Conservation (phyloP, 2,113 vertebrate species). For the Pyxicephalus adspersus region DNA sequence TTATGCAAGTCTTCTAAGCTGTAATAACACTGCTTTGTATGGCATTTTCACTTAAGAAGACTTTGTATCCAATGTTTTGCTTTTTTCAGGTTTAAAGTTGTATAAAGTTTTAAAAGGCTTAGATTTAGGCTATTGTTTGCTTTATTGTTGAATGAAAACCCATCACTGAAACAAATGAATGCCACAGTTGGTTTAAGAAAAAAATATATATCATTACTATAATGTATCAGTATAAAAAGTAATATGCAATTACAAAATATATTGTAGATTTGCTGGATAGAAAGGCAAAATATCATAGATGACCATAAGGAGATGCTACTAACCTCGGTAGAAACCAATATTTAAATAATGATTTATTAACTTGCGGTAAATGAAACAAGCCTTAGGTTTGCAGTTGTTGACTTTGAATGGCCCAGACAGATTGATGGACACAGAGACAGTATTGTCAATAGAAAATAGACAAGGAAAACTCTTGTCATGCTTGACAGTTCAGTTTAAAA, state of each 20-base stretch:
- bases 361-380: conserved; percentile 30
- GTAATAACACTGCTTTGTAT: conserved; percentile 61
- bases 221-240: background rate
- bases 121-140: conserved; percentile 33
- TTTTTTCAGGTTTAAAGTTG: conserved; percentile 45
- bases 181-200: background rate
- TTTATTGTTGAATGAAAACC: conserved; percentile 52
- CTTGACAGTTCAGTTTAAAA: conserved; percentile 29
- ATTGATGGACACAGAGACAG: conserved; percentile 18
- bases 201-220: background rate
- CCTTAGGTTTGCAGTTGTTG: conserved; percentile 32
- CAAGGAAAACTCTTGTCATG: background rate
- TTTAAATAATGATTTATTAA: conserved; percentile 30
- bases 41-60: conserved; percentile 57
- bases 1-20: conserved; percentile 64
- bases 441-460: conserved; percentile 55
- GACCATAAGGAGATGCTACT: conserved; percentile 5
- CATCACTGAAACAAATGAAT: conserved; percentile 26
- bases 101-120: conserved; percentile 31
- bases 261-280: conserved; percentile 37
- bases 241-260: background rate
- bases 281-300: conserved; percentile 35
- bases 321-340: conserved; percentile 40
- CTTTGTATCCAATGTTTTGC: conserved; percentile 27
- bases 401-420: conserved; percentile 26